Evolutionary conservation across 2,113 vertebrate species (phyloP).

Genomic region (Malurus elegans): DNA sequence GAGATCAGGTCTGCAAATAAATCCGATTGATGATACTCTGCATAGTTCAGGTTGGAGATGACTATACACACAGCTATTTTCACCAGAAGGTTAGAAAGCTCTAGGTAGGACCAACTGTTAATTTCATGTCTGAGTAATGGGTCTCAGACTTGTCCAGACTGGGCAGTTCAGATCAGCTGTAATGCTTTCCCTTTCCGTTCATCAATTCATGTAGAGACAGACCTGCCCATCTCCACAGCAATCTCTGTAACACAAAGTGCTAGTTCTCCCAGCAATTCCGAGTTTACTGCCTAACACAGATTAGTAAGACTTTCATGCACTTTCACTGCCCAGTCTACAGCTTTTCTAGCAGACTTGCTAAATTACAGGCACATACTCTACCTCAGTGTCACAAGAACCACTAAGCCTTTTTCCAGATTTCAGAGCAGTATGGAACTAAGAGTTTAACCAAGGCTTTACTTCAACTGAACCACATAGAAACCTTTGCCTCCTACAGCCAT

Average conservation of each 20-base stretch:
- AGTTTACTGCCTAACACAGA: not conserved
- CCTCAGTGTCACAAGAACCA: not conserved
- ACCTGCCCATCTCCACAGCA: not conserved
- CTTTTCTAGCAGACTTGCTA: not conserved
- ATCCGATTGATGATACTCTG: not conserved
- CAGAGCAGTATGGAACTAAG: not conserved
- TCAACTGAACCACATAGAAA: not conserved
- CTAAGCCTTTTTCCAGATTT: not conserved
- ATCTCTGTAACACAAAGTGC: not conserved
- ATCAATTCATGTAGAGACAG: accelerated
- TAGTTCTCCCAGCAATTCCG: not conserved
- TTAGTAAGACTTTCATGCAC: not conserved
- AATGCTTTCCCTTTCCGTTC: not conserved
- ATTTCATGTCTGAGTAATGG: not conserved
- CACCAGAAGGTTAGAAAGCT: not conserved
- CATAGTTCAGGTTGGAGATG: not conserved
- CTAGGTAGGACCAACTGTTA: not conserved
- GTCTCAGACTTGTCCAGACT: not conserved
- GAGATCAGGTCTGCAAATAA: not conserved
- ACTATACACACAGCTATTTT: not conserved
- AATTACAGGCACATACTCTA: not conserved
- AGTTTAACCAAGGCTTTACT: not conserved
- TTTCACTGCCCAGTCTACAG: not conserved
- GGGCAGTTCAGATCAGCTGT: not conserved
- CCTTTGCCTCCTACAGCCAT: not conserved